These are phyloP conservation scores for Drosophila micromelanica DNA, from an alignment of 1,140 invertebrate species.

Conservation along the genomic window DNA sequence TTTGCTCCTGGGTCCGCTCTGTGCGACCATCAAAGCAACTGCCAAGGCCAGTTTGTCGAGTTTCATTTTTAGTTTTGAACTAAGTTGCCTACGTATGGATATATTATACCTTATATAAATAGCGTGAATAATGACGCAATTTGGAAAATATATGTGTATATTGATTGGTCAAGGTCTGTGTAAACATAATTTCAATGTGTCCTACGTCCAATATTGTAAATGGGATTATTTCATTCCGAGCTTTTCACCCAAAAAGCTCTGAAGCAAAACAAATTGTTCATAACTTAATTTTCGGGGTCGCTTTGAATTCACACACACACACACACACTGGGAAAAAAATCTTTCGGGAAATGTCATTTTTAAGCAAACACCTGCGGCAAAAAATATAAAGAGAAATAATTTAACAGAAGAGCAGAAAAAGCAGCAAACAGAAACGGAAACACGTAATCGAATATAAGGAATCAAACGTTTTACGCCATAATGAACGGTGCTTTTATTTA, in stretches of 20 bases:
- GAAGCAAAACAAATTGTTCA: constrained; percentile 6
- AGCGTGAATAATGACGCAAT: background rate
- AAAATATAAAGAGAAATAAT: constrained; percentile 6
- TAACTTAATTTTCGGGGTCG: constrained; percentile 8
- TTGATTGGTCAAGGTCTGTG: constrained; percentile 49
- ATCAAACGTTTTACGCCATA: constrained; percentile 21
- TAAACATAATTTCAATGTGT: constrained; percentile 4
- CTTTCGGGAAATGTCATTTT: background rate
- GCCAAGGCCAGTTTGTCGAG: constrained; percentile 14
- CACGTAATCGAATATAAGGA: constrained; percentile 25
- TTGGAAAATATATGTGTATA: background rate
- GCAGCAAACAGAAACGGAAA: constrained; percentile 8
- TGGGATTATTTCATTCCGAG: background rate
- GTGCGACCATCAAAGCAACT: constrained; percentile 29
- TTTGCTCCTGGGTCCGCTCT: background rate
- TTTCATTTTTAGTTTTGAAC: constrained; percentile 26
- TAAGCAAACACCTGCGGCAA: constrained; percentile 26
- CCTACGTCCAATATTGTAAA: background rate
- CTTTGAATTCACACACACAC: constrained; percentile 9
- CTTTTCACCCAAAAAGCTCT: constrained; percentile 1
- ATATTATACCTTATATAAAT: constrained; percentile 2
- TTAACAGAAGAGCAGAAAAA: background rate
- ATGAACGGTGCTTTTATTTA: constrained; percentile 19
- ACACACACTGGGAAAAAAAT: background rate
- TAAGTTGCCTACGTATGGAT: background rate